phyloP scores from a whole-genome alignment of 2,113 vertebrate species.

The Corapipo altera region DNA sequence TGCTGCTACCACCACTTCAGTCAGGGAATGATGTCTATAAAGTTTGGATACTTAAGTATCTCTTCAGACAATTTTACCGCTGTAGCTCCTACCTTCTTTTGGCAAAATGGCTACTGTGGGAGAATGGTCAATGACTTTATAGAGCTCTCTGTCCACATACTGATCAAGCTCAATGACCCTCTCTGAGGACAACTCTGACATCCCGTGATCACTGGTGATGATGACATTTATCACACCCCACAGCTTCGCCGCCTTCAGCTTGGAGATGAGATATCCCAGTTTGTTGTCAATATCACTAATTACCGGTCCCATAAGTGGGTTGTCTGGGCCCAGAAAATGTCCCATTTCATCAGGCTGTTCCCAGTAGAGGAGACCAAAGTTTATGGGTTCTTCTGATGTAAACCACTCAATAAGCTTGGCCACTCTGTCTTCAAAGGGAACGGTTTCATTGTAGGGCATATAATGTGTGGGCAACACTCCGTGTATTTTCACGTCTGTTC shows the following conservation, averaged over 20 bases:
- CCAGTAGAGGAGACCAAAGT: slow-evolving; percentile 90
- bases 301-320: slow-evolving; percentile 74
- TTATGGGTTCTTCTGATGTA: slow-evolving; percentile 77
- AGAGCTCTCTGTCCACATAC: slow-evolving; percentile 82
- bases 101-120: slow-evolving; percentile 87
- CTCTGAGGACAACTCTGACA: slow-evolving; percentile 83
- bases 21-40: neutral
- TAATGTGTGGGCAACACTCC: slow-evolving; percentile 78
- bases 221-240: slow-evolving; percentile 83
- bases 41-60: neutral
- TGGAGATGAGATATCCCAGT: slow-evolving; percentile 83
- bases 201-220: slow-evolving; percentile 92
- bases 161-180: slow-evolving; percentile 86
- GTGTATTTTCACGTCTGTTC: slow-evolving; percentile 87
- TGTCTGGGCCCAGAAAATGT: slow-evolving; percentile 85
- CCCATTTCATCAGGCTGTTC: slow-evolving; percentile 89
- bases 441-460: slow-evolving; percentile 82
- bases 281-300: slow-evolving; percentile 85
- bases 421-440: slow-evolving; percentile 84
- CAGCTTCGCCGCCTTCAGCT: slow-evolving; percentile 79
- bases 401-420: slow-evolving; percentile 85
- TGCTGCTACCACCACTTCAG: neutral
- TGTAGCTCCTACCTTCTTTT: slow-evolving; percentile 79
- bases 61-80: neutral
- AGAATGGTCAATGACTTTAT: slow-evolving; percentile 84